These are phyloP conservation scores for Hippasteria phrygiana DNA, from an alignment of 53 echinoderm and acorn worm genomes.

Conservation along the genomic window DNA sequence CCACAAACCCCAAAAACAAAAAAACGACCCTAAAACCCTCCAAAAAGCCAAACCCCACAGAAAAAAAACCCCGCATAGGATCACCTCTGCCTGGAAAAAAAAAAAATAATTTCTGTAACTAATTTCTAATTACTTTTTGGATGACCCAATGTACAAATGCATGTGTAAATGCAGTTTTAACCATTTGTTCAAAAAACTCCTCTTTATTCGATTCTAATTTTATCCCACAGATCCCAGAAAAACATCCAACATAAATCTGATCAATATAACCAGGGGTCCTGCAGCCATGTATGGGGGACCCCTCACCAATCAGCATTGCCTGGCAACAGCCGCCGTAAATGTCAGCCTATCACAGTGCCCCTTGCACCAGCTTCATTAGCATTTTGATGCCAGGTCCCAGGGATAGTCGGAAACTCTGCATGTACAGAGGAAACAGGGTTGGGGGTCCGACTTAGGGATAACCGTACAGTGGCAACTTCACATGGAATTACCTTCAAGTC, in stretches of 20 bases:
- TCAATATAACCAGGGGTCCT: background rate
- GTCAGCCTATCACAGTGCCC: conserved; percentile 50
- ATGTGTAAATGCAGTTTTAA: too few relatives aligned
- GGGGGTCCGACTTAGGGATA: conserved; percentile 5
- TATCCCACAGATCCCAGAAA: background rate
- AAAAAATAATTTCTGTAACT: too few relatives aligned
- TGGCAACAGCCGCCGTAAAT: conserved; percentile 44
- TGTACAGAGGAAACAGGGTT: conserved; percentile 15
- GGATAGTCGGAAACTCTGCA: background rate
- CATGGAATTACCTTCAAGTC: background rate
- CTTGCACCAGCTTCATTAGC: background rate
- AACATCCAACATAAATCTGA: background rate
- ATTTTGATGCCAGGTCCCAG: conserved; percentile 12
- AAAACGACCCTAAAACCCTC: too few relatives aligned
- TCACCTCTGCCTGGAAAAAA: too few relatives aligned
- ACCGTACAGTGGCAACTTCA: background rate
- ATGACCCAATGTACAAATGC: background rate
- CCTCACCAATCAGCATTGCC: conserved; percentile 36
- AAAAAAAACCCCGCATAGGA: too few relatives aligned
- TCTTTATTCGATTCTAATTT: too few relatives aligned
- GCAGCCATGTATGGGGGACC: background rate
- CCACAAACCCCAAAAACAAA: too few relatives aligned
- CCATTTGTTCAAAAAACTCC: too few relatives aligned
- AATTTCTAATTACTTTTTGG: background rate
- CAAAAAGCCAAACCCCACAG: too few relatives aligned